phyloP scores from a whole-genome alignment of 1,140 invertebrate genomes.

The Drosophila equinoxialis region DNA sequence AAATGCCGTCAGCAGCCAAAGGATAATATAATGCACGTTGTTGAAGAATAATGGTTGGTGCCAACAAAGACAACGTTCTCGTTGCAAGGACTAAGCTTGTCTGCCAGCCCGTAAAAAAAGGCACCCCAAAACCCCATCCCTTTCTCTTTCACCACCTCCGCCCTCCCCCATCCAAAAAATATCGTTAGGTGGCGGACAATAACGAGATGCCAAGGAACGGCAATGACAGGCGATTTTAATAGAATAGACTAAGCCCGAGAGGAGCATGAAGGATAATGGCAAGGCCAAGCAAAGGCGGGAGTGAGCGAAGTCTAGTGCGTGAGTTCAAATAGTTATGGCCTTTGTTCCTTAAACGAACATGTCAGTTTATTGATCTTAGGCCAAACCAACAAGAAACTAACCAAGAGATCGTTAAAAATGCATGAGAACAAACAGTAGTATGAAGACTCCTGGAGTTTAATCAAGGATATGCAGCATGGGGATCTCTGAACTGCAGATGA shows the following conservation, averaged over 20 bases:
- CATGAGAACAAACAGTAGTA: too few relatives aligned
- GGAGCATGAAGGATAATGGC: slow-evolving; percentile 2
- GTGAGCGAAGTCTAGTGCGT: slow-evolving; percentile 6
- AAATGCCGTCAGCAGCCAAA: slow-evolving; percentile 78
- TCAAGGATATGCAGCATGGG: too few relatives aligned
- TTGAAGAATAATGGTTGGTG: slow-evolving; percentile 78
- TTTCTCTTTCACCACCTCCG: neutral
- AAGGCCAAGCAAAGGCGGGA: neutral
- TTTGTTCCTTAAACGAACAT: slow-evolving; percentile 14
- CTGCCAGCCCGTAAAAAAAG: slow-evolving; percentile 44
- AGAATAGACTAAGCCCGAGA: slow-evolving; percentile 46
- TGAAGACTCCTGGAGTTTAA: too few relatives aligned
- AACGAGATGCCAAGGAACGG: slow-evolving; percentile 68
- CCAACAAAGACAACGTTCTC: slow-evolving; percentile 71
- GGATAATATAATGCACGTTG: slow-evolving; percentile 81
- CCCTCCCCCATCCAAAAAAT: neutral
- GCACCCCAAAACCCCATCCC: neutral
- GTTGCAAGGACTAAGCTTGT: slow-evolving; percentile 62
- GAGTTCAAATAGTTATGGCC: slow-evolving; percentile 21
- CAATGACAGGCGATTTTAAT: slow-evolving; percentile 80
- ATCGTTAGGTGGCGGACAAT: slow-evolving; percentile 54
- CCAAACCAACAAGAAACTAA: neutral
- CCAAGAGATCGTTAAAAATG: neutral
- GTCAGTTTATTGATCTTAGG: slow-evolving; percentile 4
- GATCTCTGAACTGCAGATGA: too few relatives aligned